phyloP scores from a whole-genome alignment of 2,797 vertebrate species.

The Micromesistius poutassou region DNA sequence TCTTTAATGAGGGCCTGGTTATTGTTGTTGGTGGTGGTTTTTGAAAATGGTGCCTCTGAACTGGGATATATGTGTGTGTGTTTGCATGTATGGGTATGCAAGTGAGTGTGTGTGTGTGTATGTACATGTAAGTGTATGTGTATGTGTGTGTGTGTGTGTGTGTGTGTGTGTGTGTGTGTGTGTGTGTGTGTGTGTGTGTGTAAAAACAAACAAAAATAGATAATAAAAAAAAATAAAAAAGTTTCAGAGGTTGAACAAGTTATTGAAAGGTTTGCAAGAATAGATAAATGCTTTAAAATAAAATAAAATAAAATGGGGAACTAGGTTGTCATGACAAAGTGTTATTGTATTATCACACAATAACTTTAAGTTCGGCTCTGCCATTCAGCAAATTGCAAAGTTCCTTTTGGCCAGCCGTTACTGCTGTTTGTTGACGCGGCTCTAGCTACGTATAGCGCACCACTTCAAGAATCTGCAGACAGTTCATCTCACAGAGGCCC shows the following conservation, averaged over 20 bases:
- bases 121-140: no score
- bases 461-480: background rate
- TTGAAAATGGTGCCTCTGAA: background rate
- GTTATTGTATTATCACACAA: background rate
- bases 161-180: no score
- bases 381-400: background rate
- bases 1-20: constrained; percentile 1
- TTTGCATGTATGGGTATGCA: constrained; percentile 15
- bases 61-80: background rate
- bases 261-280: no score
- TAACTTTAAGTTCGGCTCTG: background rate
- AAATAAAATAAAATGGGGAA: constrained; percentile 1
- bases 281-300: no score
- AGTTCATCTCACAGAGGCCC: background rate
- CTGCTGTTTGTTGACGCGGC: background rate
- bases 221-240: no score
- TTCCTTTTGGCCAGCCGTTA: background rate
- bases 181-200: no score
- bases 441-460: background rate
- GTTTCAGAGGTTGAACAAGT: background rate
- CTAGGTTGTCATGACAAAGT: constrained; percentile 15
- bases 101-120: background rate
- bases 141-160: no score
- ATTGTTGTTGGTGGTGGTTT: background rate
- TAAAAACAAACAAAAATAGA: no score